Evolutionary conservation across 30 jellyfish, hydroid and myxozoan genomes (phyloP), one percentile per base, ranked within the genome.

Genomic region (Turritopsis rubra): DNA sequence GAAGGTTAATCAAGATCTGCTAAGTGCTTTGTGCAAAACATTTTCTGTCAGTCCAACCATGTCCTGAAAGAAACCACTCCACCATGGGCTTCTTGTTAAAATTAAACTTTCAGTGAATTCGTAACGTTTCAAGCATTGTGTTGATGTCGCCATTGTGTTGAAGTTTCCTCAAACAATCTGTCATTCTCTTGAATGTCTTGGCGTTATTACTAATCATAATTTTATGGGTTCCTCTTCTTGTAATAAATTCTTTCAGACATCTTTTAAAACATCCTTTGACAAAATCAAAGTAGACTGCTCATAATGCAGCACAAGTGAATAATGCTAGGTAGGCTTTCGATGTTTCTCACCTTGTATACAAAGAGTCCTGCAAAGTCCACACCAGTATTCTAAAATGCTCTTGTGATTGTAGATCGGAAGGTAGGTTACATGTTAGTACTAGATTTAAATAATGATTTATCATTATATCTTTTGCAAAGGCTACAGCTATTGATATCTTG

Each of bases 231-330:
- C 97, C 96, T 85, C 89, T 52, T 82, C 97, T 72, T 30, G 95
- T 92, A 60, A 90, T 85, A 68, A 90, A 85, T 88, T 82, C 87
- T 53, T 73, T 86, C 81, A 73, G 73, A 71, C 13, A 78, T 68
- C 79, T 60, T 80, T 79, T 81, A 52, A 79, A 31, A 72, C 88
- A 13, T 84, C 74, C 92, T n/a, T n/a, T 76, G 79, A 85, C 75
- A 75, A 86, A 83, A 28, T 85, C 88, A 29, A 85, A 85, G 30
- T 90, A 92, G n/a, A n/a, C n/a, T n/a, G 87, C 93, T 66, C 89
- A n/a, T n/a, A 91, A 85, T 28, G 92, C 75, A 76, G 96, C 74
- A 74, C 88, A 89, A 28, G 96, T 89, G 80, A 83, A 84, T 79
- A 89, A 87, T 8, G 79, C 93, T n/a, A 41, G 5, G 60, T 41